Evolutionary conservation across 2,797 vertebrate species (phyloP), one percentile per base, ranked within the genome.

Genomic region (Typhlichthys eigenmanni): DNA sequence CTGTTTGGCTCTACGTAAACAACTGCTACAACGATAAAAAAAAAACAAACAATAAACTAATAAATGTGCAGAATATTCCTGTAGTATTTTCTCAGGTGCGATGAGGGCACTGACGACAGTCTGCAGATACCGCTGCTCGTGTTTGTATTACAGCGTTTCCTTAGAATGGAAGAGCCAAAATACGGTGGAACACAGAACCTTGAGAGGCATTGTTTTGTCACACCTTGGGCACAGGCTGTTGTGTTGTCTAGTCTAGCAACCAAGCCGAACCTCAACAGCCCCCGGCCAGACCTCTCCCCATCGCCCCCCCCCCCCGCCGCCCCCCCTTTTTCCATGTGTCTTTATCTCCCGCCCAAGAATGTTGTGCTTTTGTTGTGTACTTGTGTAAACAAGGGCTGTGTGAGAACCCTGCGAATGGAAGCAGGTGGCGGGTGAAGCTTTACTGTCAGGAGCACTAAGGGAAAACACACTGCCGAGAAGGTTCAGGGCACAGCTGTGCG

Each of bases 321-420:
- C 72, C 75, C 74, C 80, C 74, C 84, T 0, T 19, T 8, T 11
- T 19, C 8, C 51, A 74, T 83, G 73, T 51, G 78, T 78, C 85
- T 86, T 90, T 91, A 92, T 92, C 91, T 88, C 76, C 71, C 66
- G 51, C 79, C 71, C 86, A 78, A 88, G 87, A 91, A 89, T 89
- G 90, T 86, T 88, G 87, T 89, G 82, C 87, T 88, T 92, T 90
- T 92, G 90, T 92, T 91, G 87, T 88, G 85, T 19, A 84, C 89
- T 87, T 89, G 81, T 91, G 87, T 92, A 91, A 92, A 91, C 90
- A 91, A 64, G 81, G 78, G 69, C 78, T 69, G 85, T 89, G 88
- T 91, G 91, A 92, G 90, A 92, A 88, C 83, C 52, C 4, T 51
- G 85, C 53, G 74, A 83, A 84, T 85, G 13, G 58, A 82, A 90